phyloP scores from a whole-genome alignment of 2,888 invertebrate species.

The Drosophila eohydei region DNA sequence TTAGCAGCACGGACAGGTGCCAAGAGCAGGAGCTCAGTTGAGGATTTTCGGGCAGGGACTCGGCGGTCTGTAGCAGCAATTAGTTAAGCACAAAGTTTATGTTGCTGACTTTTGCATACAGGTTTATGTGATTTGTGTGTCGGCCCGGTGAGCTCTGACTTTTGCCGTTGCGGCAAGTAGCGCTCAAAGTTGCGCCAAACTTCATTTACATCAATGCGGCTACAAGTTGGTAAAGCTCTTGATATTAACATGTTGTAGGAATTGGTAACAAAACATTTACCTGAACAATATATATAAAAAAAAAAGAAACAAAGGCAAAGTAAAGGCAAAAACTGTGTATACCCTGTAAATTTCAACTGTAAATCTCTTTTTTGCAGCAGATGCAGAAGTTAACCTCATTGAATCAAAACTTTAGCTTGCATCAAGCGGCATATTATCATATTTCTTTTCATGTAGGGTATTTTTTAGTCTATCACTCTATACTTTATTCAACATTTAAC shows the following conservation, averaged over 20 bases:
- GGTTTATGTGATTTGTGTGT: constrained; percentile 28
- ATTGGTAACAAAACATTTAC: constrained; percentile 12
- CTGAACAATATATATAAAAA: constrained; percentile 5
- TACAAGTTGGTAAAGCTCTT: constrained; percentile 29
- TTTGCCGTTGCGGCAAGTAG: constrained; percentile 13
- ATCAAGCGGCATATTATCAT: too few species aligned
- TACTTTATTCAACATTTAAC: too few species aligned
- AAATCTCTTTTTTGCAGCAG: too few species aligned
- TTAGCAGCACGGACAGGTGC: constrained; percentile 12
- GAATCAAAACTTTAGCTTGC: too few species aligned
- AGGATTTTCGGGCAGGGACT: background rate
- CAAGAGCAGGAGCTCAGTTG: background rate
- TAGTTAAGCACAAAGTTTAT: constrained; percentile 71
- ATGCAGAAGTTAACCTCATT: too few species aligned
- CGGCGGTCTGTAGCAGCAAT: constrained; percentile 56
- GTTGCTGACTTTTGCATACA: constrained; percentile 34
- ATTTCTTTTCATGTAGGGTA: too few species aligned
- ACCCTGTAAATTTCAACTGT: background rate
- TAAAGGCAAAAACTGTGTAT: background rate
- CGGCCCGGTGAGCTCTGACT: background rate
- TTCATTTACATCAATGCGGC: constrained; percentile 31
- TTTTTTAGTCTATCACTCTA: too few species aligned
- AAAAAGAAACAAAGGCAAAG: background rate
- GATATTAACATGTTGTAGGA: constrained; percentile 15
- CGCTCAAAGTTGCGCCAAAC: constrained; percentile 32